Percentiles rank a stretch among this genome's conserved stretches.
Conservation (phyloP, 2,113 vertebrate genomes). For the Ornithorhynchus anatinus region DNA sequence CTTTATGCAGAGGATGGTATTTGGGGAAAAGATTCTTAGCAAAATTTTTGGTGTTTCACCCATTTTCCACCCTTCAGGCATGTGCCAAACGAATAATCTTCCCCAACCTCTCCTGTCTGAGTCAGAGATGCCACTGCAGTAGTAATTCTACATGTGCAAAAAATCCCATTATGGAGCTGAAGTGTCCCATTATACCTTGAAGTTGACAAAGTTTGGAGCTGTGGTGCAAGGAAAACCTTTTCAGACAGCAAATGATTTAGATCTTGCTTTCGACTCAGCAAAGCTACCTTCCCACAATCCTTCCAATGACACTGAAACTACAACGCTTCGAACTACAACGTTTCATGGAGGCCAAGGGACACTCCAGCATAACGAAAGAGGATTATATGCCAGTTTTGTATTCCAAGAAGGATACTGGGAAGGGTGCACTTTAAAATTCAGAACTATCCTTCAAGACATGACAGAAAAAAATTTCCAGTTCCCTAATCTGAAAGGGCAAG, state of each 20-base stretch:
- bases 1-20: neutral
- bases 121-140: neutral
- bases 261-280: too few relatives aligned
- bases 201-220: neutral
- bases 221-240: neutral
- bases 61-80: conserved; percentile 1
- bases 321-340: too few relatives aligned
- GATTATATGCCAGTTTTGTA: neutral
- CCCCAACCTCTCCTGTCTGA: conserved; percentile 25
- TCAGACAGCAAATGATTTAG: too few relatives aligned
- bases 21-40: neutral
- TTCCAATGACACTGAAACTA: too few relatives aligned
- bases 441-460: conserved; percentile 10
- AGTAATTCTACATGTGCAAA: conserved; percentile 1
- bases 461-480: too few relatives aligned
- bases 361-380: too few relatives aligned
- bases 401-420: neutral
- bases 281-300: too few relatives aligned
- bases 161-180: neutral
- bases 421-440: neutral
- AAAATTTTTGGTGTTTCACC: conserved; percentile 18
- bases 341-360: too few relatives aligned
- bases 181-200: neutral
- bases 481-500: conserved; percentile 12
- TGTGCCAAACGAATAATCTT: conserved; percentile 30